A percentile compares a stretch with the other conserved stretches of the same genome.
Conservation (phyloP, 1,140 invertebrate genomes). For the Drosophila elegans region DNA sequence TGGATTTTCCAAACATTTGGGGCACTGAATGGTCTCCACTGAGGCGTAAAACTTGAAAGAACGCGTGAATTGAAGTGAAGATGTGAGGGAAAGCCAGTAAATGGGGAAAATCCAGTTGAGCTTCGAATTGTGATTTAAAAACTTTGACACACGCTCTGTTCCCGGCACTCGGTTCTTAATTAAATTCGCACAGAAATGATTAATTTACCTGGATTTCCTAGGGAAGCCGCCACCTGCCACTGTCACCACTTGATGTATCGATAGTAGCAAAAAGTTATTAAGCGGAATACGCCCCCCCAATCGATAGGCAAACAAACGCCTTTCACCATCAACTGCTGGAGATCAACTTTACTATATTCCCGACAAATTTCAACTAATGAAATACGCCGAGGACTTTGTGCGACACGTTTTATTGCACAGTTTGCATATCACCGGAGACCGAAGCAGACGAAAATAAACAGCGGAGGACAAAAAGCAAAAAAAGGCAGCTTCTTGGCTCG, state of each 20-base stretch:
- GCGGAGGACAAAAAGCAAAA: slow-evolving; percentile 5
- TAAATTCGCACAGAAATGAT: slow-evolving; percentile 50
- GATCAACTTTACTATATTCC: slow-evolving; percentile 53
- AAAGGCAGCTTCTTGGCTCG: slow-evolving; percentile 1
- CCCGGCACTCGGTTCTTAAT: slow-evolving; percentile 21
- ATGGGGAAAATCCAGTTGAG: slow-evolving; percentile 1
- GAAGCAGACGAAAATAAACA: slow-evolving; percentile 51
- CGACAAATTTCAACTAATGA: slow-evolving; percentile 59
- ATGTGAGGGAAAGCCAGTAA: slow-evolving; percentile 5
- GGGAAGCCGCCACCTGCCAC: slow-evolving; percentile 34
- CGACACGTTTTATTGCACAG: slow-evolving; percentile 70
- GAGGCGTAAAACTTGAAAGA: slow-evolving; percentile 40
- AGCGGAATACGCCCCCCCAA: slow-evolving; percentile 9
- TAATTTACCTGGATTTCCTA: slow-evolving; percentile 35
- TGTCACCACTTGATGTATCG: slow-evolving; percentile 55
- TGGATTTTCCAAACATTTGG: slow-evolving; percentile 1
- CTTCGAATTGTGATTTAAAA: slow-evolving; percentile 19
- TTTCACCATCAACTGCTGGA: slow-evolving; percentile 50
- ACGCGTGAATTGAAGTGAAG: slow-evolving; percentile 16
- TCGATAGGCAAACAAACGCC: slow-evolving; percentile 33
- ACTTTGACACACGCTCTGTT: slow-evolving; percentile 21
- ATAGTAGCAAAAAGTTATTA: slow-evolving; percentile 41
- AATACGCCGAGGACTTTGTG: slow-evolving; percentile 44
- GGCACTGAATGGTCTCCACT: slow-evolving; percentile 20
- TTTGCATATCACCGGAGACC: slow-evolving; percentile 41